Conservation (phyloP, 1,140 invertebrate species). For the Cyrtorhinus lividipennis region DNA sequence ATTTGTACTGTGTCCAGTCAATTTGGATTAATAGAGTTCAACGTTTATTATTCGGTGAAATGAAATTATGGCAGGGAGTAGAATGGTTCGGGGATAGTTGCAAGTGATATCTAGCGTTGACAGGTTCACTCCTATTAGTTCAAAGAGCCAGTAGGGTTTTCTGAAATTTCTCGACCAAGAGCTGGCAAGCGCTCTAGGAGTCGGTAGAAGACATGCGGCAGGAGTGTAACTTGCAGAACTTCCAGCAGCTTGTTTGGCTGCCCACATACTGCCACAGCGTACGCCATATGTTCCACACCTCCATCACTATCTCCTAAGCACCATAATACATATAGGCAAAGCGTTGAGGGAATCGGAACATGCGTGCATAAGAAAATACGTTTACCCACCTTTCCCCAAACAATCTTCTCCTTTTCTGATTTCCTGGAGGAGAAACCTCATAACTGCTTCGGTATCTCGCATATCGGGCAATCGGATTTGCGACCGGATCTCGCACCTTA, state of each 20-base stretch:
- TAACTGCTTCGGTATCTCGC: background rate
- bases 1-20: too few relatives aligned
- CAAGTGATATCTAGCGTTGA: too few relatives aligned
- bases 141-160: background rate
- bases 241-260: conserved; percentile 83
- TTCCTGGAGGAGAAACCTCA: background rate
- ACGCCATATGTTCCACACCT: conserved; percentile 85
- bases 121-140: too few relatives aligned
- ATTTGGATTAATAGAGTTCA: too few relatives aligned
- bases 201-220: conserved; percentile 77
- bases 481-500: background rate
- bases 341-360: background rate
- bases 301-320: conserved; percentile 61
- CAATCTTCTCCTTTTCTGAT: background rate
- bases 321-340: background rate
- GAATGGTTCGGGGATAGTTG: too few relatives aligned
- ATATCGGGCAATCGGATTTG: background rate
- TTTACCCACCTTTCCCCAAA: background rate
- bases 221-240: conserved; percentile 84
- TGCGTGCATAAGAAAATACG: background rate
- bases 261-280: conserved; percentile 90
- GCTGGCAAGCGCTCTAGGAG: conserved; percentile 67
- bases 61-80: too few relatives aligned
- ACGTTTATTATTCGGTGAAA: too few relatives aligned
- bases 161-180: conserved; percentile 35